Conservation (phyloP, 2,797 vertebrate genomes). For the Hybognathus amarus region DNA sequence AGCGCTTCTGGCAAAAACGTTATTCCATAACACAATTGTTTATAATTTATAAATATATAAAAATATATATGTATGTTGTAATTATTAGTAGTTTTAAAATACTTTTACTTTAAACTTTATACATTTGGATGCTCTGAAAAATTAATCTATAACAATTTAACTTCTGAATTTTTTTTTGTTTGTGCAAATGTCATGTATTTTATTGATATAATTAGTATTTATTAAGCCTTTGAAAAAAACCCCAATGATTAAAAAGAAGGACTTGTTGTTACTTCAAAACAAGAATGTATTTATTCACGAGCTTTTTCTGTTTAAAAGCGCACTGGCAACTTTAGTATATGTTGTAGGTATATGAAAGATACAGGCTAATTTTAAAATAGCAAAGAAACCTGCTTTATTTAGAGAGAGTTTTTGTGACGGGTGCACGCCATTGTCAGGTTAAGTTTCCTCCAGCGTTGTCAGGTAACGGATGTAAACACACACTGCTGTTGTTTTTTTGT, state of each 20-base stretch:
- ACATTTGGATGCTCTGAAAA: neutral
- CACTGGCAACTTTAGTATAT: neutral
- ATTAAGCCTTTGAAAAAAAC: neutral
- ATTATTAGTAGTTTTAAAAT: neutral
- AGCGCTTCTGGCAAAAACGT: neutral
- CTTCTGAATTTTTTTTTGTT: neutral
- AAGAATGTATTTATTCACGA: neutral
- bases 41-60: neutral
- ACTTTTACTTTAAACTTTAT: neutral
- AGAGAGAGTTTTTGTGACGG: neutral
- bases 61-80: too few relatives aligned
- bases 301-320: neutral
- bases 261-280: neutral
- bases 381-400: neutral
- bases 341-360: neutral
- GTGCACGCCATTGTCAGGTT: neutral
- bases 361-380: neutral
- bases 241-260: neutral
- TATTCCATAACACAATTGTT: neutral
- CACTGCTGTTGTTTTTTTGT: neutral
- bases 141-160: neutral
- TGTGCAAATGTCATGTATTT: neutral
- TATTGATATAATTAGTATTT: neutral
- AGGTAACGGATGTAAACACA: slow-evolving; percentile 55
- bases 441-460: slow-evolving; percentile 42